These are phyloP conservation scores for Carcharodon carcharias DNA, from an alignment of 2,797 vertebrate species.

Conservation along the genomic window DNA sequence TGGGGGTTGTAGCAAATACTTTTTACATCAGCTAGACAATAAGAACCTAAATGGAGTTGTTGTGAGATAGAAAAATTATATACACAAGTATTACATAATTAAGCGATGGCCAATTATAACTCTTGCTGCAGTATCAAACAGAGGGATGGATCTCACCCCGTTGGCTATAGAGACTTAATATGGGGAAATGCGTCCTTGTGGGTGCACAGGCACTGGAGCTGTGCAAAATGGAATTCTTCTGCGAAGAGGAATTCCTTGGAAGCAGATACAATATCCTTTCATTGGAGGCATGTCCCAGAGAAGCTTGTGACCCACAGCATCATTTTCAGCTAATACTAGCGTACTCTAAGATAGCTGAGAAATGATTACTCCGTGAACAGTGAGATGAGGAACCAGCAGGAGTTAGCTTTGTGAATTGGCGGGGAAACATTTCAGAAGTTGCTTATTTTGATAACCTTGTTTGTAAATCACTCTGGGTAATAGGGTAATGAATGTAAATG, in stretches of 20 bases:
- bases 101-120: background rate
- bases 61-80: background rate
- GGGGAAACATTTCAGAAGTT: slow-evolving; percentile 25
- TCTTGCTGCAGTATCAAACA: background rate
- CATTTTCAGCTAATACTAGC: background rate
- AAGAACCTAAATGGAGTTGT: no score
- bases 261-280: background rate
- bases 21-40: no score
- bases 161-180: background rate
- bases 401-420: slow-evolving; percentile 16
- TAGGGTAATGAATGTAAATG: background rate
- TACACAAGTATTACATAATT: background rate
- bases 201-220: background rate
- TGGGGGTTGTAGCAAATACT: no score
- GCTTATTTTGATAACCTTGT: slow-evolving; percentile 30
- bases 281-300: background rate
- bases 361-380: background rate
- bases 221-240: background rate
- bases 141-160: background rate
- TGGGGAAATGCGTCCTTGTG: background rate
- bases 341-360: background rate
- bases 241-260: background rate
- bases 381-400: background rate
- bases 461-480: slow-evolving; percentile 31
- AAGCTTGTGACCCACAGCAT: background rate